These are phyloP conservation scores for Drosophila neotestacea DNA, from an alignment of 2,888 invertebrate genomes.

Conservation along the genomic window DNA sequence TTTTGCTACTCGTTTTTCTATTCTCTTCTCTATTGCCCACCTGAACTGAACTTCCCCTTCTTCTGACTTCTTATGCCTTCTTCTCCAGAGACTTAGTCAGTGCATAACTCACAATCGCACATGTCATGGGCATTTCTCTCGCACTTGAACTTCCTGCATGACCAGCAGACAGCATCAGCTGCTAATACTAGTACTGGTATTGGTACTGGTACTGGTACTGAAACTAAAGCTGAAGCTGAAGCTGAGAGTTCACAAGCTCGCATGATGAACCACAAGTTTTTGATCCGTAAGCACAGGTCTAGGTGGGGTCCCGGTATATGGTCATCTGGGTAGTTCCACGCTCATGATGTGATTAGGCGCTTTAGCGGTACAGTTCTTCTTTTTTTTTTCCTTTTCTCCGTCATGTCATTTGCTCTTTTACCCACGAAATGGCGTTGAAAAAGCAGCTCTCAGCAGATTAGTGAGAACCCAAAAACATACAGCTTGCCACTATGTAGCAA, in stretches of 20 bases:
- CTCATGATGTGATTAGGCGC: slow-evolving; percentile 74
- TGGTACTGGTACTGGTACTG: background rate
- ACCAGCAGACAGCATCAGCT: slow-evolving; percentile 41
- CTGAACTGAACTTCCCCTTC: slow-evolving; percentile 5
- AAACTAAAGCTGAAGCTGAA: background rate
- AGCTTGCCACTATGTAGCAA: slow-evolving; percentile 3
- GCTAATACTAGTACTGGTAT: background rate
- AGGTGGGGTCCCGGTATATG: slow-evolving; percentile 28
- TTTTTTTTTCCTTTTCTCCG: background rate
- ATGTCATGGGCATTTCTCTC: slow-evolving; percentile 58
- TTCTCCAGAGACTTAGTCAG: slow-evolving; percentile 6
- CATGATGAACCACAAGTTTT: slow-evolving; percentile 43
- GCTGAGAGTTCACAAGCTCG: slow-evolving; percentile 53
- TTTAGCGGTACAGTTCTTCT: slow-evolving; percentile 68
- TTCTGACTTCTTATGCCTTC: background rate
- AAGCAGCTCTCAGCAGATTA: slow-evolving; percentile 26
- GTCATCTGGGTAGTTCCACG: slow-evolving; percentile 53
- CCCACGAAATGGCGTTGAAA: slow-evolving; percentile 2
- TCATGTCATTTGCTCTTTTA: slow-evolving; percentile 6
- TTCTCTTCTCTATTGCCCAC: slow-evolving; percentile 9
- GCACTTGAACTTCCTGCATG: slow-evolving; percentile 79
- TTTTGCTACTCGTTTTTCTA: slow-evolving; percentile 64
- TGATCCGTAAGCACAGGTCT: slow-evolving; percentile 13
- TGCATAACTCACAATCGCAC: slow-evolving; percentile 50
- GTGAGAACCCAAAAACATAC: slow-evolving; percentile 45